Conservation (phyloP, 1,140 invertebrate species). For the Achroia grisella region DNA sequence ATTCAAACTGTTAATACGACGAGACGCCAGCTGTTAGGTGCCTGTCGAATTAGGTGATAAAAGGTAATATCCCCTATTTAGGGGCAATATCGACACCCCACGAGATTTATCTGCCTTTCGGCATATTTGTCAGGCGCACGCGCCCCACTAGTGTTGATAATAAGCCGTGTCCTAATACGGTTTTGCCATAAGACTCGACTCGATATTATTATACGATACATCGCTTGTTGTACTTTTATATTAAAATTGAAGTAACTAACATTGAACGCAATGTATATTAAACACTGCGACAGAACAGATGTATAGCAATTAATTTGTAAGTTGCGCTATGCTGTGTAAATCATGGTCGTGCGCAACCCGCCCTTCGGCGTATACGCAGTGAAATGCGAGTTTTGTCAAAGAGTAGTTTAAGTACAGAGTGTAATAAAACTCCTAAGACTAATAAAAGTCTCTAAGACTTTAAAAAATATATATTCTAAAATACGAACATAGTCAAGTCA, state of each 20-base stretch:
- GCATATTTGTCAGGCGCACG: slow-evolving; percentile 6
- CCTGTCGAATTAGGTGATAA: slow-evolving; percentile 12
- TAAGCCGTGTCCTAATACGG: neutral
- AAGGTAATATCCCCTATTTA: slow-evolving; percentile 37
- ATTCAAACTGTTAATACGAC: slow-evolving; percentile 12
- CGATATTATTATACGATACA: neutral
- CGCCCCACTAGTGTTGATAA: neutral
- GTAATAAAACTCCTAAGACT: no score
- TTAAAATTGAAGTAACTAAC: neutral
- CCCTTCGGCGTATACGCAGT: slow-evolving; percentile 21
- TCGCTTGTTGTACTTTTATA: neutral
- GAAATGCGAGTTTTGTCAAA: slow-evolving; percentile 6
- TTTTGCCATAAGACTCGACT: neutral
- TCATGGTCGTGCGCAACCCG: slow-evolving; percentile 21
- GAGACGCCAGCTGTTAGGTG: slow-evolving; percentile 27
- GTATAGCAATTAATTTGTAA: slow-evolving; percentile 16
- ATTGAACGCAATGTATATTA: neutral
- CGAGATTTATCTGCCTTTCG: slow-evolving; percentile 34
- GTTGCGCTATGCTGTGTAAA: slow-evolving; percentile 17
- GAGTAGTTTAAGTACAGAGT: slow-evolving; percentile 6
- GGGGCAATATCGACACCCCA: slow-evolving; percentile 26
- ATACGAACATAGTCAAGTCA: no score
- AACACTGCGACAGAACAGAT: neutral
- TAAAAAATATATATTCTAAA: no score
- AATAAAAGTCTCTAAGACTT: no score